Evolutionary conservation across 1,140 invertebrate genomes (phyloP).

Genomic region (Drosophila elegans): DNA sequence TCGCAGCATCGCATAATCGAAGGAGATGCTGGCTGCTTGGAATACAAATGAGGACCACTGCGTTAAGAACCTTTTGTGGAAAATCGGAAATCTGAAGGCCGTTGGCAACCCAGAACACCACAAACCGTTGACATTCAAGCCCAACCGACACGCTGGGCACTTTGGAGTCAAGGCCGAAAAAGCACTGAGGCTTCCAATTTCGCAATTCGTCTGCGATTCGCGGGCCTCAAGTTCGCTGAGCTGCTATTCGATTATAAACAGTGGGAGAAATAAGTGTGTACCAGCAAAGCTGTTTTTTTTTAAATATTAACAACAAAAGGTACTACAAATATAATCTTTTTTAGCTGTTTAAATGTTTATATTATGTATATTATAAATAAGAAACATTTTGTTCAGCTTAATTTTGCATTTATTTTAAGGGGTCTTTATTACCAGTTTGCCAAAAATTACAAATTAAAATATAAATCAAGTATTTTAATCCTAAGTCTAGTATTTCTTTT

Average conservation of each 20-base stretch:
- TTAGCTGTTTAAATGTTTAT: too few relatives aligned
- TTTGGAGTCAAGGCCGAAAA: constrained; percentile 45
- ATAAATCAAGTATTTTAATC: too few relatives aligned
- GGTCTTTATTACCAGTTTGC: too few relatives aligned
- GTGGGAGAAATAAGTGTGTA: not conserved
- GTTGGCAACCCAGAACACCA: constrained; percentile 31
- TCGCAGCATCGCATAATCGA: not conserved
- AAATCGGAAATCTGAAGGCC: constrained; percentile 18
- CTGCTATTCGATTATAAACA: constrained; percentile 12
- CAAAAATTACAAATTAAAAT: too few relatives aligned
- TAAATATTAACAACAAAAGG: too few relatives aligned
- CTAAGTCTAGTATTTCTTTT: too few relatives aligned
- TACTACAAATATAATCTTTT: too few relatives aligned
- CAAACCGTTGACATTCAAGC: constrained; percentile 62
- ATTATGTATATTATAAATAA: too few relatives aligned
- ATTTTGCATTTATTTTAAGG: too few relatives aligned
- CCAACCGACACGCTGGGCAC: constrained; percentile 13
- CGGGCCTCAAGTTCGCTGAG: constrained; percentile 30
- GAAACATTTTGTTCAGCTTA: too few relatives aligned
- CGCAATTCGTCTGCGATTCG: constrained; percentile 42
- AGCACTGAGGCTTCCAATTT: constrained; percentile 38
- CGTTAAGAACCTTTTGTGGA: constrained; percentile 24
- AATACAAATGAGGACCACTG: constrained; percentile 37
- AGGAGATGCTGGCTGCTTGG: not conserved
- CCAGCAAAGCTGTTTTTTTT: too few relatives aligned